Evolutionary conservation across 2,797 vertebrate genomes (phyloP).

Genomic region (Enoplosus armatus): DNA sequence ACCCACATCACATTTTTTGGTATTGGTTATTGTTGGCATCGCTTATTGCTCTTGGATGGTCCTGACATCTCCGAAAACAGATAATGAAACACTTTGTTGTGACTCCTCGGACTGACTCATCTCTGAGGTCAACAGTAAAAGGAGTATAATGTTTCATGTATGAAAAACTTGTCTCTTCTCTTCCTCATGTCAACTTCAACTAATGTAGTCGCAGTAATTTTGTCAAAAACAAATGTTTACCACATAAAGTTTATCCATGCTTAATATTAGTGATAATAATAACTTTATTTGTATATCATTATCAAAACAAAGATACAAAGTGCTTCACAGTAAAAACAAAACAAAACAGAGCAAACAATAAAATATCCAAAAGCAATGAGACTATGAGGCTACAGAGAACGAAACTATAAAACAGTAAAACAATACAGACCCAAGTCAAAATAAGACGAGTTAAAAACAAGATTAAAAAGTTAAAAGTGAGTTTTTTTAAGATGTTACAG

Average conservation of each 20-base stretch:
- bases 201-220: neutral
- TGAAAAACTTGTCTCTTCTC: neutral
- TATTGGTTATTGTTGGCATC: neutral
- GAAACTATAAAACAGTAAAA: neutral
- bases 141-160: neutral
- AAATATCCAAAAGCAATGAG: neutral
- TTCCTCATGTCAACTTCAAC: neutral
- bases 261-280: neutral
- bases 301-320: neutral
- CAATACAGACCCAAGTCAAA: too few species aligned
- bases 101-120: slow-evolving; percentile 16
- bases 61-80: neutral
- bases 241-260: neutral
- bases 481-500: neutral
- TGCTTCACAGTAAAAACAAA: neutral
- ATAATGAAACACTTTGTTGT: slow-evolving; percentile 20
- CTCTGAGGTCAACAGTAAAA: neutral
- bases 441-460: neutral
- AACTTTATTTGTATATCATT: neutral
- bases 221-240: neutral
- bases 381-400: neutral
- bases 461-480: too few species aligned
- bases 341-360: neutral
- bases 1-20: neutral
- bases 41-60: neutral